Evolutionary conservation across 2,888 invertebrate species (phyloP).

Genomic region (Chorisops tibialis): DNA sequence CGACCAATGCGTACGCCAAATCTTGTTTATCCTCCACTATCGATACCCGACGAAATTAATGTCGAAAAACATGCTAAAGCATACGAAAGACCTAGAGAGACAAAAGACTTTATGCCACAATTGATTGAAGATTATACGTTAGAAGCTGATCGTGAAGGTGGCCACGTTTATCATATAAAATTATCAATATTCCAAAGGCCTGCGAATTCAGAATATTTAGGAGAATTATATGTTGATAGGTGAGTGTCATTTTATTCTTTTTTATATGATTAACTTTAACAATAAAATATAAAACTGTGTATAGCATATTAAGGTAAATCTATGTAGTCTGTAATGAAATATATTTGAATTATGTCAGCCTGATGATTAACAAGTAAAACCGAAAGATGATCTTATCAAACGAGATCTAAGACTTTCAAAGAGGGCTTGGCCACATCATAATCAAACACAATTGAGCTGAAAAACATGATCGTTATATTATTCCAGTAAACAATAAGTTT

Average conservation of each 20-base stretch:
- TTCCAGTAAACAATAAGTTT: too few relatives aligned
- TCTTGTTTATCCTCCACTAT: conserved; percentile 59
- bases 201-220: conserved; percentile 83
- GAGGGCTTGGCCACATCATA: too few relatives aligned
- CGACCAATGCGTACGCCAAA: conserved; percentile 63
- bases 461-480: too few relatives aligned
- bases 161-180: conserved; percentile 78
- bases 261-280: conserved; percentile 2
- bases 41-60: conserved; percentile 54
- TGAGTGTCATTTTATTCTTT: conserved; percentile 12
- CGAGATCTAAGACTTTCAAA: too few relatives aligned
- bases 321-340: too few relatives aligned
- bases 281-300: background rate
- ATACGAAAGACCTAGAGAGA: conserved; percentile 51
- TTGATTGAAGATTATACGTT: conserved; percentile 83
- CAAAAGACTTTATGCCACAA: conserved; percentile 70
- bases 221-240: conserved; percentile 81
- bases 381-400: too few relatives aligned
- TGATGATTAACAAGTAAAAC: too few relatives aligned
- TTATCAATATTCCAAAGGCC: conserved; percentile 83
- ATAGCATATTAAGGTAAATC: too few relatives aligned
- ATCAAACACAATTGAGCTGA: too few relatives aligned
- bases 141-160: conserved; percentile 71
- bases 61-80: conserved; percentile 52
- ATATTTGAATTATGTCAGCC: background rate